Conservation (phyloP, 2,797 vertebrate species). For the Gymnocypris eckloni region DNA sequence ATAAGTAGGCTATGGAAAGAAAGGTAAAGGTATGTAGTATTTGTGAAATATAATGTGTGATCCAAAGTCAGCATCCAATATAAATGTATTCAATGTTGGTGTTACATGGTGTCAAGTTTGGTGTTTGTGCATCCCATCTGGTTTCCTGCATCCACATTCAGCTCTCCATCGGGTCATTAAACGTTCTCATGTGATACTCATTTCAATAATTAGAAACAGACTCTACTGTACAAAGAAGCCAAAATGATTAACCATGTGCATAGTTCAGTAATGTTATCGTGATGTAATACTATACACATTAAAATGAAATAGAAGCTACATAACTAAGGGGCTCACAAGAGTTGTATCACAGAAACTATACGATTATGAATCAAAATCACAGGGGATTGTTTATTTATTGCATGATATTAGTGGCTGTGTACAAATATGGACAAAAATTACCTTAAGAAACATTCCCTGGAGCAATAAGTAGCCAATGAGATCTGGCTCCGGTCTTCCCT, state of each 20-base stretch:
- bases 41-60: too few species aligned
- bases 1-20: background rate
- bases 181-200: conserved; percentile 40
- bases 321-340: background rate
- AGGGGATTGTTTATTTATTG: too few species aligned
- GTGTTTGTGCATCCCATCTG: background rate
- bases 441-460: background rate
- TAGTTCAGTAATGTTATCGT: background rate
- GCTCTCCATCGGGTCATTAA: conserved; percentile 30
- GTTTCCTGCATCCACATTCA: conserved; percentile 10
- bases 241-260: background rate
- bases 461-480: background rate
- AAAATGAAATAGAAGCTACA: background rate
- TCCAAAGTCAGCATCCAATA: too few species aligned
- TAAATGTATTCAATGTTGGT: too few species aligned
- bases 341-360: background rate
- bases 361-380: background rate
- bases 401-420: background rate
- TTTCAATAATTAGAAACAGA: conserved; percentile 49
- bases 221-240: conserved; percentile 11
- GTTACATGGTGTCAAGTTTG: too few species aligned
- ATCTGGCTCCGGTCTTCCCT: background rate
- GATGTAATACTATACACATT: background rate
- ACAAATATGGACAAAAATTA: background rate
- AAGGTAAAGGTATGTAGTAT: background rate